A percentile compares a stretch with the other conserved stretches of the same genome.
phyloP scores from a whole-genome alignment of 2,888 invertebrate species.

The Catocala sponsa region DNA sequence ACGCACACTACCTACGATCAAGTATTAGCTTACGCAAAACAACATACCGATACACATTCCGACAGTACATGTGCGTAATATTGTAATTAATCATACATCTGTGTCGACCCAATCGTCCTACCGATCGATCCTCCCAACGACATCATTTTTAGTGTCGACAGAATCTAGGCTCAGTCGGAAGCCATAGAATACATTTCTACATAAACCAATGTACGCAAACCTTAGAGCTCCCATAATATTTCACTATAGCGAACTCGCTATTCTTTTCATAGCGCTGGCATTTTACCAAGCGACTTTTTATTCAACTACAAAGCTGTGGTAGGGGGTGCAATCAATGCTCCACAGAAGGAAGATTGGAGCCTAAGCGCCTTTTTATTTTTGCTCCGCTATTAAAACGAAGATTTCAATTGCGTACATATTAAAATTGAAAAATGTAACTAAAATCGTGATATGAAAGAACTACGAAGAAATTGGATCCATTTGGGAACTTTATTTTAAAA shows the following conservation, averaged over 20 bases:
- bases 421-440: constrained; percentile 56
- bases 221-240: constrained; percentile 71
- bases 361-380: constrained; percentile 71
- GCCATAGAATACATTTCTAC: constrained; percentile 34
- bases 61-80: constrained; percentile 24
- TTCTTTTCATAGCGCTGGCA: constrained; percentile 82
- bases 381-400: constrained; percentile 67
- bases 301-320: constrained; percentile 76
- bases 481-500: constrained; percentile 12
- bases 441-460: constrained; percentile 23
- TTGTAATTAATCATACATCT: constrained; percentile 38
- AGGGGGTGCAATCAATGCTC: constrained; percentile 80
- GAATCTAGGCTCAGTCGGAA: constrained; percentile 31
- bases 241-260: constrained; percentile 67
- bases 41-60: constrained; percentile 41
- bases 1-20: constrained; percentile 48
- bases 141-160: constrained; percentile 17
- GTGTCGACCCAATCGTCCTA: constrained; percentile 27
- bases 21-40: constrained; percentile 36
- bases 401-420: constrained; percentile 68
- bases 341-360: constrained; percentile 70
- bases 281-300: constrained; percentile 83
- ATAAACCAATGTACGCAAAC: constrained; percentile 56
- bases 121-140: constrained; percentile 2
- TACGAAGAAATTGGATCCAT: constrained; percentile 25